Conservation (phyloP, 2,888 invertebrate genomes). For the Ernsta delagoae region DNA sequence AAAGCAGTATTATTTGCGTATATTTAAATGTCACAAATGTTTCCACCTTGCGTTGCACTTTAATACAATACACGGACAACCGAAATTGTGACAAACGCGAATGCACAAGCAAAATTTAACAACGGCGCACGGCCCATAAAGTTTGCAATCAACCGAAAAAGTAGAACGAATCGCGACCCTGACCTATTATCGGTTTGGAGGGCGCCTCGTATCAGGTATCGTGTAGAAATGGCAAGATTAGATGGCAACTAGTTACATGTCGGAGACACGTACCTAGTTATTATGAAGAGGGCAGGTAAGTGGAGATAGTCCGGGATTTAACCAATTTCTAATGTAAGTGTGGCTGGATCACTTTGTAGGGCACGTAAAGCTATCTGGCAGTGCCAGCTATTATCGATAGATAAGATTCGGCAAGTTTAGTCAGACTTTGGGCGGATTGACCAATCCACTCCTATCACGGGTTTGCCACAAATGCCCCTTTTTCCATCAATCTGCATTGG, state of each 20-base stretch:
- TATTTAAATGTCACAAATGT: not conserved
- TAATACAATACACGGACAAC: not conserved
- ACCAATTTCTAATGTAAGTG: too few relatives aligned
- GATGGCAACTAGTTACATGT: not conserved
- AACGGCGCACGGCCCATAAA: constrained; percentile 44
- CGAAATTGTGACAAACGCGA: constrained; percentile 2
- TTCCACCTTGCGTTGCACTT: not conserved
- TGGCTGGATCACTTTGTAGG: too few relatives aligned
- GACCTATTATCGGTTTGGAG: constrained; percentile 48
- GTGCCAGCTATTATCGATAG: too few relatives aligned
- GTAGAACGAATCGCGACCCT: constrained; percentile 53
- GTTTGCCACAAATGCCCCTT: too few relatives aligned
- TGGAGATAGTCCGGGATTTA: too few relatives aligned
- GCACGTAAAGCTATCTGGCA: too few relatives aligned
- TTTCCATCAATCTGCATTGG: too few relatives aligned
- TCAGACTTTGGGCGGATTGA: too few relatives aligned
- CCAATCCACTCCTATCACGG: too few relatives aligned
- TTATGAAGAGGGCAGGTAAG: too few relatives aligned
- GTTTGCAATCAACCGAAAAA: constrained; percentile 60
- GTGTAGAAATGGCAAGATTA: constrained; percentile 8
- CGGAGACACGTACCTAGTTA: too few relatives aligned
- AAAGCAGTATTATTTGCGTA: not conserved
- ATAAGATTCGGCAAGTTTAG: too few relatives aligned
- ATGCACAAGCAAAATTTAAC: constrained; percentile 1
- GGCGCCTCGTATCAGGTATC: not conserved